Percentiles rank a stretch among this genome's conserved stretches.
Evolutionary conservation across 1,140 invertebrate genomes (phyloP).

Genomic region (Spodoptera litura): DNA sequence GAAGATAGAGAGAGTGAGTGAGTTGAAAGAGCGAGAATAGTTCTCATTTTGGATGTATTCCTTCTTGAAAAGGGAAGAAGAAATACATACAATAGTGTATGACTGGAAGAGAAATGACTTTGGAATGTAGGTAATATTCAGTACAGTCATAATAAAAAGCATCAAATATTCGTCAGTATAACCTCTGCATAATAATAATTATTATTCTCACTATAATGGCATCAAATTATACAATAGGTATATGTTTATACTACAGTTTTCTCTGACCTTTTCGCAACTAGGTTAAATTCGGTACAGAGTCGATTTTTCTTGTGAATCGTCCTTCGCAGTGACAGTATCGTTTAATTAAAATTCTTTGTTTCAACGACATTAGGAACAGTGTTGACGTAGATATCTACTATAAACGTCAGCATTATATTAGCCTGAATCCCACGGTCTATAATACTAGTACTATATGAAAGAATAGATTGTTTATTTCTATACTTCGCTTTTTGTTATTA

Average conservation of each 20-base stretch:
- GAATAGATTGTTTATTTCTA: background rate
- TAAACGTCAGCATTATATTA: background rate
- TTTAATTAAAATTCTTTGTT: conserved; percentile 30
- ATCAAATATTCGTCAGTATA: too few relatives aligned
- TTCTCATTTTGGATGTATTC: too few relatives aligned
- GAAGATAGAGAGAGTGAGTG: too few relatives aligned
- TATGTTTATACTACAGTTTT: background rate
- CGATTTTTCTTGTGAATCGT: conserved; percentile 8
- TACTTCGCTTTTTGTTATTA: background rate
- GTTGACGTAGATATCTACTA: background rate
- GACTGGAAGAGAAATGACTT: too few relatives aligned
- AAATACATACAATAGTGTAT: too few relatives aligned
- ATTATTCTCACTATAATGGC: background rate
- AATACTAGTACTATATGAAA: too few relatives aligned
- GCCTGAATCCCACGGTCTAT: background rate
- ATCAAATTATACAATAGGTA: background rate
- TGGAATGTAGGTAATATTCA: too few relatives aligned
- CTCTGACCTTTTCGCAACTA: background rate
- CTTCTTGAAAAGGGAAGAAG: too few relatives aligned
- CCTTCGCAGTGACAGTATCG: conserved; percentile 12
- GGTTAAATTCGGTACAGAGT: background rate
- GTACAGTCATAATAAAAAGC: too few relatives aligned
- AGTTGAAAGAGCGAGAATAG: too few relatives aligned
- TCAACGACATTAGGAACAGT: background rate
- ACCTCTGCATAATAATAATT: too few relatives aligned